Evolutionary conservation across 2,113 vertebrate genomes (phyloP), one percentile per base, ranked within the genome.

Genomic region (Rhineura floridana): DNA sequence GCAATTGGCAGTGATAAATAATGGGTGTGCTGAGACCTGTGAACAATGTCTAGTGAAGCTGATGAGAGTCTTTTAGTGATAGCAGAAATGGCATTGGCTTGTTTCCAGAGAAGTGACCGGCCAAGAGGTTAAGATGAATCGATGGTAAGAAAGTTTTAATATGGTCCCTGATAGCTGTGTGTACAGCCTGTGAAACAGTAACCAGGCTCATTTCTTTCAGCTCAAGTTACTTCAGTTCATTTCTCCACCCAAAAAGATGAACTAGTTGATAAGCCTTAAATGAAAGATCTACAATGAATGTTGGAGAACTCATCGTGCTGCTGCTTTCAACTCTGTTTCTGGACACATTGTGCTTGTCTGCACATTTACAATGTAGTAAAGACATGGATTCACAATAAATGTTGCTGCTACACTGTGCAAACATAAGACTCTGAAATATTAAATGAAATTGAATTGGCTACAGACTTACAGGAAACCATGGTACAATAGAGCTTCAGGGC

Each of bases 81-180:
- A 94, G 65, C 65, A 88, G 30, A 65, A 86, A 42, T 89, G 80
- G 23, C 86, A 90, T 39, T 59, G 81, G 36, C 15, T 89, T 91
- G n/a, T n/a, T 90, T 92, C 82, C 73, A 83, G 84, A 88, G 84
- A 81, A 88, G 91, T 81, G 67, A 80, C 55, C 91, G 86, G 0
- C 48, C n/a, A 77, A 90, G 90, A 90, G 86, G 82, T 82, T 62
- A 52, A 59, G 89, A 90, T 94, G 75, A 89, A 89, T 93, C 67
- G 91, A 92, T 84, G 85, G 81, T 88, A 88, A 36, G n/a, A 72
- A 84, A 93, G 83, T 88, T 92, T 93, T 87, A 86, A 72, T 85
- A 85, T 81, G 75, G 36, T 48, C 30, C 10, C 21, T n/a, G 28
- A 44, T 30, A 59, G 59, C 8, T 67, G 8, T 44, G 25, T 44